A percentile compares a stretch with the other conserved stretches of the same genome.
These are phyloP conservation scores for Alsophila aescularia DNA, from an alignment of 2,888 invertebrate species.

Conservation along the genomic window DNA sequence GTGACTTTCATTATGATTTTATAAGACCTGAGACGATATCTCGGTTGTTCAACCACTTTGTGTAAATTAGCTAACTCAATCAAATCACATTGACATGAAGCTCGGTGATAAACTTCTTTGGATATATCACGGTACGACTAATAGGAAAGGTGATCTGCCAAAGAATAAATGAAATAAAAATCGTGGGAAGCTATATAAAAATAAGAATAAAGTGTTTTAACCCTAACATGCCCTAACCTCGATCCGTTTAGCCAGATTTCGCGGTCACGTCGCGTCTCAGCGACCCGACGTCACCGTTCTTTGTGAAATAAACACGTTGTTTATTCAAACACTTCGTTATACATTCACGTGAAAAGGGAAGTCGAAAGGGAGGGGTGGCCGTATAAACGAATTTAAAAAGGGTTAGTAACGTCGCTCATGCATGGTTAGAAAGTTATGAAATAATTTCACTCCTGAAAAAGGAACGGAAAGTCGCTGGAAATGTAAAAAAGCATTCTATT, in stretches of 20 bases:
- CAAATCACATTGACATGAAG: too few relatives aligned
- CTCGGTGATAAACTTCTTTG: too few relatives aligned
- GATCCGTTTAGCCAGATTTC: slow-evolving; percentile 11
- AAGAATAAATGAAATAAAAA: too few relatives aligned
- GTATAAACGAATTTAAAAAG: slow-evolving; percentile 44
- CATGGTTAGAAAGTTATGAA: slow-evolving; percentile 26
- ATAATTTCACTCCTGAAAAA: slow-evolving; percentile 23
- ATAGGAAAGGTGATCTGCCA: too few relatives aligned
- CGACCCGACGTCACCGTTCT: slow-evolving; percentile 44
- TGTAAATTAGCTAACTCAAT: too few relatives aligned
- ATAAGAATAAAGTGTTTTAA: slow-evolving; percentile 2
- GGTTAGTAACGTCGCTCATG: slow-evolving; percentile 23
- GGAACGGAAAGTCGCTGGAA: slow-evolving; percentile 12
- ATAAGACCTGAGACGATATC: too few relatives aligned
- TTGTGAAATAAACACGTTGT: slow-evolving; percentile 46
- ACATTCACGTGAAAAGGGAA: slow-evolving; percentile 44
- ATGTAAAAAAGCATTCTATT: slow-evolving; percentile 12
- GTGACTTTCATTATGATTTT: too few relatives aligned
- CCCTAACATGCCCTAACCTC: neutral
- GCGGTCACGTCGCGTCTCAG: slow-evolving; percentile 29
- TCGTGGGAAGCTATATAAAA: too few relatives aligned
- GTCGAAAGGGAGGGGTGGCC: slow-evolving; percentile 35
- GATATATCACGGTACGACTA: too few relatives aligned
- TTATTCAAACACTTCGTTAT: slow-evolving; percentile 47
- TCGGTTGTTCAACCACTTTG: too few relatives aligned